These are phyloP conservation scores for Folsomia manolachei DNA, from an alignment of 2,888 invertebrate genomes.

Conservation along the genomic window DNA sequence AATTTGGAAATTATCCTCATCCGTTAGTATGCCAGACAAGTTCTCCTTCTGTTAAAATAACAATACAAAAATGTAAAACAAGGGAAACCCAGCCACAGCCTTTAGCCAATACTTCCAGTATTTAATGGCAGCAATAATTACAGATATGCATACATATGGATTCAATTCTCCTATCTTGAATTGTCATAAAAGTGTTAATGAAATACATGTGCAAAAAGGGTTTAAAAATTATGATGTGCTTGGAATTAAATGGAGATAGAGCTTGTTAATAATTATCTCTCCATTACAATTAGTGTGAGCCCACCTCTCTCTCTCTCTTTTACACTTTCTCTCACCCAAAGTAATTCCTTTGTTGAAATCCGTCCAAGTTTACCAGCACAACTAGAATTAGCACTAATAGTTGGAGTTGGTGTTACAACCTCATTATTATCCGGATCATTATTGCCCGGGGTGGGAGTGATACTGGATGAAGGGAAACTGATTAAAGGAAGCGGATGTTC, in stretches of 20 bases:
- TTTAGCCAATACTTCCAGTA: too few relatives aligned
- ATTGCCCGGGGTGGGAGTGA: not conserved
- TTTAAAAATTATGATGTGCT: not conserved
- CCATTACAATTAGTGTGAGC: too few relatives aligned
- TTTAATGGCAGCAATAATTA: too few relatives aligned
- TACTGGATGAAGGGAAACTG: conserved; percentile 31
- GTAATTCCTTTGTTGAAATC: conserved; percentile 4
- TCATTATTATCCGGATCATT: not conserved
- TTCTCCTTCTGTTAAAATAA: too few relatives aligned
- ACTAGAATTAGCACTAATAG: not conserved
- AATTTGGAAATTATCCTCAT: not conserved
- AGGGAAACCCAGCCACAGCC: too few relatives aligned
- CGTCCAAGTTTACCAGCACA: conserved; percentile 5
- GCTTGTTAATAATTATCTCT: not conserved
- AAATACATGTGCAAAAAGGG: not conserved
- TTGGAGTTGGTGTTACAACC: not conserved
- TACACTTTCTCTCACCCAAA: not conserved
- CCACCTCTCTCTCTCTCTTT: too few relatives aligned
- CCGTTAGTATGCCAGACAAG: too few relatives aligned
- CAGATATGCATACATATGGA: too few relatives aligned
- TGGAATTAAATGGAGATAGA: not conserved
- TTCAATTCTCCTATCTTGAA: too few relatives aligned
- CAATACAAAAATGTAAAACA: too few relatives aligned
- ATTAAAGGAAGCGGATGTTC: conserved; percentile 29
- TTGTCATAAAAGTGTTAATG: conserved; percentile 14